Evolutionary conservation across 2,113 vertebrate species (phyloP), one percentile per base, ranked within the genome.

Genomic region (Microcebus murinus): DNA sequence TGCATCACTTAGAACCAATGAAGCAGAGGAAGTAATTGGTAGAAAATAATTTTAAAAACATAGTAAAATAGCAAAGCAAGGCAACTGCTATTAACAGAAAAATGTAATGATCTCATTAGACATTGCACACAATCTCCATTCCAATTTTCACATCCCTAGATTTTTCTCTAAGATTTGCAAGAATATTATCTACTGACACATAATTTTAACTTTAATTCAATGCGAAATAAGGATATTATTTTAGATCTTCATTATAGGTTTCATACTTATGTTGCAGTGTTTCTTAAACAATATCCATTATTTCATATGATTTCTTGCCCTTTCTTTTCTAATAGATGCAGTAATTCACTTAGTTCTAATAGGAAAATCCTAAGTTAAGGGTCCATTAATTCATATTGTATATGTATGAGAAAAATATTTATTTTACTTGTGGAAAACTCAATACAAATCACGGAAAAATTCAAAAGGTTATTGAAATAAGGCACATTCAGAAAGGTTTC

Each of bases 11-110:
- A 94, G 80, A 98, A 74, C 57, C 42, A 86, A 96, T 97, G 65
- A 98, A 98, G 71, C 59, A 97, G 96, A 98, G 93, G 92, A 97
- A 98, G 88, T 94, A 98, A 96, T 65, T 96, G 92, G 93, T 79
- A 98, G 70, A 88, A 97, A 96, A 55, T 70, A 73, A 45, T 27
- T 34, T 50, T 23, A 8, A 36, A 84, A 96, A 94, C 65, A 65
- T 86, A 82, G 84, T 93, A 95, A 98, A 98, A 97, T 70, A 95
- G 57, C 59, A 97, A 97, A 97, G 94, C 27, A 96, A 97, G 93
- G n/a, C 48, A 89, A 90, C 81, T 91, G 11, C 45, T 90, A 90
- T 96, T 98, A 97, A 94, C 36, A 94, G 86, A 87, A 96, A 95
- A 95, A 92, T 95, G 55, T 94, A 96, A 89, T 93, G 17, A 90